phyloP scores from a whole-genome alignment of 2,888 invertebrate genomes.

The Drosophila paranaensis region DNA sequence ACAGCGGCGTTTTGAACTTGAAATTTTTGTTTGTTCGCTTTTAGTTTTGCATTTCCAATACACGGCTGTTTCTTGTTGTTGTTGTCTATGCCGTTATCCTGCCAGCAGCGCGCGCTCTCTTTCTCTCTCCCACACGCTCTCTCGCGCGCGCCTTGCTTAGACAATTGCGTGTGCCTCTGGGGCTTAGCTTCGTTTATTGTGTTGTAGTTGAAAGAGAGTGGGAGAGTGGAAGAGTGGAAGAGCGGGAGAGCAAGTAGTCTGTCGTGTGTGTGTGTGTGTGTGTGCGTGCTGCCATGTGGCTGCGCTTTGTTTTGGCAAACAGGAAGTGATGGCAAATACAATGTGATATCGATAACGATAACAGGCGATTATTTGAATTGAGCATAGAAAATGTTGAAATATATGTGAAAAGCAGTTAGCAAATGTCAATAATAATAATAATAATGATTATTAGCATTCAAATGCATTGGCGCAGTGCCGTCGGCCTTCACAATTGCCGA shows the following conservation, averaged over 20 bases:
- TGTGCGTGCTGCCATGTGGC: slow-evolving; percentile 29
- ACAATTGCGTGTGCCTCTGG: slow-evolving; percentile 63
- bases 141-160: slow-evolving; percentile 58
- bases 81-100: slow-evolving; percentile 48
- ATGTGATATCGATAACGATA: slow-evolving; percentile 40
- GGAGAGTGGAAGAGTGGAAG: not conserved
- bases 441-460: slow-evolving; percentile 2
- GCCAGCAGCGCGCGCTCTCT: slow-evolving; percentile 26
- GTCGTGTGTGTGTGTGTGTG: slow-evolving; percentile 29
- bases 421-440: not conserved
- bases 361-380: not conserved
- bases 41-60: slow-evolving; percentile 49
- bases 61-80: slow-evolving; percentile 23
- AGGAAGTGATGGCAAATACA: slow-evolving; percentile 35
- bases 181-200: slow-evolving; percentile 47
- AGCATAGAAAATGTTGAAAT: not conserved
- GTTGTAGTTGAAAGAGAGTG: not conserved
- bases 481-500: slow-evolving; percentile 44
- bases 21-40: slow-evolving; percentile 64
- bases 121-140: slow-evolving; percentile 1
- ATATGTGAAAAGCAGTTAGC: no score
- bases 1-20: slow-evolving; percentile 78
- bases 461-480: slow-evolving; percentile 20
- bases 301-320: slow-evolving; percentile 44
- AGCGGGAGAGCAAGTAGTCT: slow-evolving; percentile 27